phyloP scores from a whole-genome alignment of 2,888 invertebrate species.

The Seira sanloemensis region DNA sequence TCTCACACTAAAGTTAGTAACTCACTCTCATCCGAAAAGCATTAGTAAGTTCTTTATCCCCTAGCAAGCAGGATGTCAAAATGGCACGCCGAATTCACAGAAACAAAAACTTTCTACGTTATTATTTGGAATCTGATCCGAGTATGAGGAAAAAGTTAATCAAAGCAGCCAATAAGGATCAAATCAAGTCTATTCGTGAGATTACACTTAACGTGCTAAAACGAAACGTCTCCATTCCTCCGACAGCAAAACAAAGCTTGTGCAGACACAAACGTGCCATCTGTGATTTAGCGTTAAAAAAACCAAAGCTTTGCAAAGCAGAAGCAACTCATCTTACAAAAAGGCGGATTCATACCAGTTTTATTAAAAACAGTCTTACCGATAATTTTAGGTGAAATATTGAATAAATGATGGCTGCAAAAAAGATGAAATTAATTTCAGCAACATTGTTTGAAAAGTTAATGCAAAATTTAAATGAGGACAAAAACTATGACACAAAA shows the following conservation, averaged over 20 bases:
- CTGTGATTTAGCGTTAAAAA: neutral
- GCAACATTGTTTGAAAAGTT: neutral
- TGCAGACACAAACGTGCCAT: neutral
- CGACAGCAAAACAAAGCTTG: neutral
- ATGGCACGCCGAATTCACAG: neutral
- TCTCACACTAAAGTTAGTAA: too few relatives aligned
- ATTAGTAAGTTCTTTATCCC: too few relatives aligned
- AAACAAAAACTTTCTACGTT: neutral
- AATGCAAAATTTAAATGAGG: neutral
- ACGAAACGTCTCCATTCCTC: neutral
- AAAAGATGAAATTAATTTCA: constrained; percentile 22
- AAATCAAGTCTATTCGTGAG: neutral
- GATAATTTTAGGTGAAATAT: too few relatives aligned
- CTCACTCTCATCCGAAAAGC: too few relatives aligned
- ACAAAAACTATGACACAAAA: too few relatives aligned
- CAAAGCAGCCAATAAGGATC: neutral
- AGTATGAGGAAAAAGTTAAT: neutral
- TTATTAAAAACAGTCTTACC: constrained; percentile 18
- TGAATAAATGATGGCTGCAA: neutral
- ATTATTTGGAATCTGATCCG: neutral
- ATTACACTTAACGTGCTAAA: neutral
- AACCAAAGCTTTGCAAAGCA: neutral
- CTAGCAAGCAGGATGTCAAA: neutral
- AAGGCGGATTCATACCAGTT: constrained; percentile 23
- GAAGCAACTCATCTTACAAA: constrained; percentile 1